These are phyloP conservation scores for Sparus aurata DNA, from an alignment of 2,797 vertebrate genomes.

Conservation along the genomic window DNA sequence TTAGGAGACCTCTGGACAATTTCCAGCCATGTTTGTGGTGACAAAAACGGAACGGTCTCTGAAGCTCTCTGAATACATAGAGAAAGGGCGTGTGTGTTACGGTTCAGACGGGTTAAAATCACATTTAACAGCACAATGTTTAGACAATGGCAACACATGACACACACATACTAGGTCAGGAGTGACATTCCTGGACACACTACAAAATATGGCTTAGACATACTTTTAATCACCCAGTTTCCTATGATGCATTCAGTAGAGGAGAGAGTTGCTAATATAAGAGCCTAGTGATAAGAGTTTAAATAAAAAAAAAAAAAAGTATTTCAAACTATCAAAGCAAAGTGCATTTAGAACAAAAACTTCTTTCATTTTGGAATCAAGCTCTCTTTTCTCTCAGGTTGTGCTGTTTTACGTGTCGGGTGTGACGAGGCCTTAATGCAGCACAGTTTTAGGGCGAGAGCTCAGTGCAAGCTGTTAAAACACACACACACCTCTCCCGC, in stretches of 20 bases:
- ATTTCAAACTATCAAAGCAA: neutral
- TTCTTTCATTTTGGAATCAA: neutral
- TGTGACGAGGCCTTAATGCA: neutral
- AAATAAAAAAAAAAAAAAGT: neutral
- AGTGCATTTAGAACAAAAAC: neutral
- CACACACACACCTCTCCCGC: slow-evolving; percentile 16
- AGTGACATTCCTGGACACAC: neutral
- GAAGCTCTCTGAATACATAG: too few species aligned
- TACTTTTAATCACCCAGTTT: neutral
- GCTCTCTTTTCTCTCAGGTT: neutral
- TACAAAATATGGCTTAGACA: neutral
- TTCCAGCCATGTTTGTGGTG: too few species aligned
- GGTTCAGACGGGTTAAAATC: neutral
- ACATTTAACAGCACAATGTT: neutral
- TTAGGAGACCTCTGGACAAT: too few species aligned
- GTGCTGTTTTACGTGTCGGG: neutral
- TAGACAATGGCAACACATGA: neutral
- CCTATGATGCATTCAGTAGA: neutral
- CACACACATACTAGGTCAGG: neutral
- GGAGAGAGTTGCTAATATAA: neutral
- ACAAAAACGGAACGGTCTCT: too few species aligned
- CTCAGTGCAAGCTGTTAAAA: slow-evolving; percentile 21
- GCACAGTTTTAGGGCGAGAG: slow-evolving; percentile 12
- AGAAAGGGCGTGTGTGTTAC: too few species aligned
- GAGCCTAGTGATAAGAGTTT: neutral